Base-by-base conservation (phyloP, 1,140 invertebrate species). In the Meloidogyne hapla region DNA sequence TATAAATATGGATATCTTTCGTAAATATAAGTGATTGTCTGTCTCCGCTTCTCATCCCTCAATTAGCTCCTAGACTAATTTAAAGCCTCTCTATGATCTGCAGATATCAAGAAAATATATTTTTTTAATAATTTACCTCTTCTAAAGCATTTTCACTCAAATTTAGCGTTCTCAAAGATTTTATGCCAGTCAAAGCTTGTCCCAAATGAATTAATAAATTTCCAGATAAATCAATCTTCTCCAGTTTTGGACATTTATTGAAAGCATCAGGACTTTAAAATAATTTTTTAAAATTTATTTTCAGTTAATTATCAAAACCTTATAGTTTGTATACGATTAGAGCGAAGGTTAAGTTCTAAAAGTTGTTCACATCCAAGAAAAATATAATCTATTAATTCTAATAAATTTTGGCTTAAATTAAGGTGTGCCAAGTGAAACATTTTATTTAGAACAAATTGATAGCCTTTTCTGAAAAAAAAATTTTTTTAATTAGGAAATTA, bases 401-500 rank as follows among this genome's bases (percentile, higher is more conserved):
- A 70, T 25, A 68, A 61, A 76, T 85, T 85, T 12, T 77, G 33
- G 6, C 68, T 72, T 23, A 85, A 69, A 68, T 84, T 78, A 0
- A 85, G 66, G 1, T 65, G 61, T 13, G 75, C 69, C 13, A 85
- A 66, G 64, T 85, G 84, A 13, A 73, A 38, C 25, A 86, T 76
- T 74, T 85, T 85, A 62, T 83, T 85, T 18, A 85, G 69, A 25
- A 82, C 74, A 40, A 85, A 86, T 66, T 83, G 79, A 75, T 86
- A 83, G 8, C 71, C 38, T 26, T 80, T 85, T 13, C 73, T 81
- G 71, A n/a, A 80, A 63, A 42, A 62, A 12, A 67, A 38, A 70
- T 5, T 13, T 74, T 72, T 66, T 66, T 21, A 40, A 66, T 9
- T 15, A 33, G n/a, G 4, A 21, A n/a, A 25, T 66, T 21, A 12